Evolutionary conservation across 2,113 vertebrate genomes (phyloP), one percentile per base, ranked within the genome.

Genomic region (Mesoclemmys tuberculata): DNA sequence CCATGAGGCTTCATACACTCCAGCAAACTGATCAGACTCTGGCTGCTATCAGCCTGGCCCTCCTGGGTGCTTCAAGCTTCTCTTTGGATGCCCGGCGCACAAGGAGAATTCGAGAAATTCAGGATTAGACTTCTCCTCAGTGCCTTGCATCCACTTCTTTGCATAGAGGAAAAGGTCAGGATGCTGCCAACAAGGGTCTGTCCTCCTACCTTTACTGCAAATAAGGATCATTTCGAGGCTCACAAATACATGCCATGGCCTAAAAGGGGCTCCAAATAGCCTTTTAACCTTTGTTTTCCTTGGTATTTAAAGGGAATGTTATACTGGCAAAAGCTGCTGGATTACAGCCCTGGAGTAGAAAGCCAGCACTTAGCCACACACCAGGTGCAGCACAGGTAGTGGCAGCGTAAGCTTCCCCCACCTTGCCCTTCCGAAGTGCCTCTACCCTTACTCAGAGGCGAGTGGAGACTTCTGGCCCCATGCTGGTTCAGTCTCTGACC

Each of bases 1-100:
- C 61, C 56, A 87, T 87, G 91, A 84, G 74, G 85, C 92, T 96
- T 93, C 35, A 90, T 2, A 21, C 80, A 55, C 0, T 1, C 51
- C 81, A 55, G 38, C 31, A 84, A 90, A 90, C 44, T 80, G 92
- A 41, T 21, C 35, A 4, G 0, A 80, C 87, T 29, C 56, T 58
- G 27, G 24, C 56, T 58, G 56, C 56, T 52, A 52, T 18, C 51
- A 52, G 51, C 27, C 56, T 29, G 22, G 12, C 29, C 56, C 56
- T 29, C 56, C 29, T 58, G 24, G 24, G 56, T 8, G 26, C 24
- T 4, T 58, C 27, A 27, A 71, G n/a, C 13, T 61, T 74, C 68
- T 41, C 8, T 74, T 41, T 41, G 68, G n/a, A 74, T 19, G 88
- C 78, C 56, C 85, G 8, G 2, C 12, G 6, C 29, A 61, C 6